Percentiles rank a stretch among this genome's conserved stretches.
phyloP scores from a whole-genome alignment of 2,797 vertebrate species.

The Morus bassanus region DNA sequence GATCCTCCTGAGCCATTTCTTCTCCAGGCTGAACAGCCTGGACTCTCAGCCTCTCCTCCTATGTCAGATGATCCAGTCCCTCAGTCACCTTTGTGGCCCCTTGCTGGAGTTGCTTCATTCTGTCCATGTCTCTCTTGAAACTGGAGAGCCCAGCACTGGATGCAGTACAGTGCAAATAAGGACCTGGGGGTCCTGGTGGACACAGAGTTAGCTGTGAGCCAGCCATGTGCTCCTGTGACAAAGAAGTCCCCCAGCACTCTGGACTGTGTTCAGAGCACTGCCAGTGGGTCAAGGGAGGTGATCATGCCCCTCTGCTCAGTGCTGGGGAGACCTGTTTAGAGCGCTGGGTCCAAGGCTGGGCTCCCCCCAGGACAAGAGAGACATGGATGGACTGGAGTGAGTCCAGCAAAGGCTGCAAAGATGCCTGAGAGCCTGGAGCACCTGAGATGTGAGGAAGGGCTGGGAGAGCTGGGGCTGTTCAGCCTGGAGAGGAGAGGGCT shows the following conservation, averaged over 20 bases:
- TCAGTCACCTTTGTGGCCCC: not conserved
- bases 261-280: not conserved
- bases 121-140: not conserved
- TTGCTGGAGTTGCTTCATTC: not conserved
- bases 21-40: not conserved
- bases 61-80: not conserved
- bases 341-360: not conserved
- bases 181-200: not conserved
- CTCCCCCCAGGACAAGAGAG: not conserved
- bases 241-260: not conserved
- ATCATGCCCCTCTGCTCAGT: not conserved
- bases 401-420: not conserved
- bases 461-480: not conserved
- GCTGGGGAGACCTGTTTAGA: not conserved
- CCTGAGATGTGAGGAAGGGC: not conserved
- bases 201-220: rapidly evolving
- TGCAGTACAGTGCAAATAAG: too few relatives aligned
- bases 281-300: not conserved
- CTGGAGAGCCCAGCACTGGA: not conserved
- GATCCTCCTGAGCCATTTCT: not conserved
- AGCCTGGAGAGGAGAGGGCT: not conserved
- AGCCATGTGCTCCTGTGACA: not conserved
- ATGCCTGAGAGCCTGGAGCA: not conserved
- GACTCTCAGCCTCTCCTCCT: not conserved
- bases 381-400: not conserved